These are phyloP conservation scores for Volucella inanis DNA, from an alignment of 2,888 invertebrate genomes.

Conservation along the genomic window DNA sequence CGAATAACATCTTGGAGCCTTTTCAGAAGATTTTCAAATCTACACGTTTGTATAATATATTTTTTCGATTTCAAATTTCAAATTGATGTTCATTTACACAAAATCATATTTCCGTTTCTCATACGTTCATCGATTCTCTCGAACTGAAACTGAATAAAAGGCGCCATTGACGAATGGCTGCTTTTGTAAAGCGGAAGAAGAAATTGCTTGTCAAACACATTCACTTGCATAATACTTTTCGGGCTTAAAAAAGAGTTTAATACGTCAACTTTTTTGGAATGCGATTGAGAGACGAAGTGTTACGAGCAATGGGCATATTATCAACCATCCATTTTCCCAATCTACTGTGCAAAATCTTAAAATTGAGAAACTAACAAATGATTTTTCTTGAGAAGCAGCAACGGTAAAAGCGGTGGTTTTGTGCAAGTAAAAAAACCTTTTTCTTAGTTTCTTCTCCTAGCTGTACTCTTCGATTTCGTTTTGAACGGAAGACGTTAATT, in stretches of 20 bases:
- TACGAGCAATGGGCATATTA: slow-evolving; percentile 46
- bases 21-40: slow-evolving; percentile 12
- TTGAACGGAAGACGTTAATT: slow-evolving; percentile 20
- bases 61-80: slow-evolving; percentile 56
- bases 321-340: neutral
- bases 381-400: slow-evolving; percentile 20
- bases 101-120: slow-evolving; percentile 51
- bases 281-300: slow-evolving; percentile 37
- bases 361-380: slow-evolving; percentile 67
- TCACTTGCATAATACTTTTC: slow-evolving; percentile 55
- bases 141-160: slow-evolving; percentile 11
- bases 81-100: slow-evolving; percentile 65
- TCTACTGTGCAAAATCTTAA: slow-evolving; percentile 40
- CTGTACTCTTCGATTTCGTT: slow-evolving; percentile 5
- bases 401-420: neutral
- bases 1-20: neutral
- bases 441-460: neutral
- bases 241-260: slow-evolving; percentile 42
- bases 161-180: slow-evolving; percentile 55
- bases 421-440: neutral
- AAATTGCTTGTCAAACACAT: slow-evolving; percentile 70
- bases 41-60: slow-evolving; percentile 12
- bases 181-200: slow-evolving; percentile 61
- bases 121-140: slow-evolving; percentile 10
- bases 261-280: slow-evolving; percentile 62